Evolutionary conservation across 2,797 vertebrate genomes (phyloP).

Genomic region (Sebastes variabilis): DNA sequence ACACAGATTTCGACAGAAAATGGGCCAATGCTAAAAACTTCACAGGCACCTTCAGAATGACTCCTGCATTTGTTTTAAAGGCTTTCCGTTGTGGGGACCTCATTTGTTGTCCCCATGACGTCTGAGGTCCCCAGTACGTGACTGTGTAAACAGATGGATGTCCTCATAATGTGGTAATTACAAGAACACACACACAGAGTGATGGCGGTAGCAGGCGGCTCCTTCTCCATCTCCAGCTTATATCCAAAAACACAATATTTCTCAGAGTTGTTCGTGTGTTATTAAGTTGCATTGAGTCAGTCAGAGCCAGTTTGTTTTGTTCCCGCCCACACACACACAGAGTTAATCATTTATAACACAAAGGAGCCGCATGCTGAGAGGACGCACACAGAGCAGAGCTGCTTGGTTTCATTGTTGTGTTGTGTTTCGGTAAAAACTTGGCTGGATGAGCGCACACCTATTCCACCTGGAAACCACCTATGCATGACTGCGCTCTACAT

Average conservation of each 20-base stretch:
- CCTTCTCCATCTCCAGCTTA: slow-evolving; percentile 3
- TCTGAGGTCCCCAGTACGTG: too few relatives aligned
- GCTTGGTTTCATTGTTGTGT: background rate
- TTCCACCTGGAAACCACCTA: background rate
- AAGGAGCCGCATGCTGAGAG: slow-evolving; percentile 33
- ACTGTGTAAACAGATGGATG: too few relatives aligned
- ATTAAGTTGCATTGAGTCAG: slow-evolving; percentile 5
- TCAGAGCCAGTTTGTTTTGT: background rate
- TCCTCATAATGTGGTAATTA: too few relatives aligned
- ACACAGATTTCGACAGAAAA: too few relatives aligned
- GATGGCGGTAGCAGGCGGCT: background rate
- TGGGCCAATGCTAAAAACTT: too few relatives aligned
- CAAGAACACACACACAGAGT: background rate
- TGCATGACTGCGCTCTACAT: background rate
- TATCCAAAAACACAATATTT: background rate
- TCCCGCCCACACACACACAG: slow-evolving; percentile 27
- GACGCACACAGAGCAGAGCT: slow-evolving; percentile 9
- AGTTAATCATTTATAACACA: slow-evolving; percentile 59
- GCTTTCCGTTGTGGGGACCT: too few relatives aligned
- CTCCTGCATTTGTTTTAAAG: too few relatives aligned
- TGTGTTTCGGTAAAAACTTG: slow-evolving; percentile 14
- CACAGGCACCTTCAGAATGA: too few relatives aligned
- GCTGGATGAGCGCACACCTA: background rate
- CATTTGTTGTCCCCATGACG: too few relatives aligned
- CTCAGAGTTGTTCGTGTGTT: slow-evolving; percentile 17